A percentile compares a stretch with the other conserved stretches of the same genome.
Evolutionary conservation across 2,888 invertebrate species (phyloP).

Genomic region (Pristionchus fissidentatus): DNA sequence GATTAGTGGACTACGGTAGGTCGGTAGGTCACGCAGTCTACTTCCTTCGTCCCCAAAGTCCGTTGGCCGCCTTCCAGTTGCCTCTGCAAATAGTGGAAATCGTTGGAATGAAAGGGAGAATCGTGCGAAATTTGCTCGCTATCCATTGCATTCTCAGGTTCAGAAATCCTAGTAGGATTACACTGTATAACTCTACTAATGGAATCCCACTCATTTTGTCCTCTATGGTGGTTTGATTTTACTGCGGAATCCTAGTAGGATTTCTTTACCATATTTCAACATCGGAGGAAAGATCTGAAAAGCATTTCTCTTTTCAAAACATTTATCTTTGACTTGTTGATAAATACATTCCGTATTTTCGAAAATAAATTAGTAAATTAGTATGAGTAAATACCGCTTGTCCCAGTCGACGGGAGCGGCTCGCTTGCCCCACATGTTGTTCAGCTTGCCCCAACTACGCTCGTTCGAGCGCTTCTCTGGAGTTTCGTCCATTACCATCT

Average conservation of each 20-base stretch:
- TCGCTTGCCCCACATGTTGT: constrained; percentile 48
- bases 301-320: neutral
- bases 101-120: neutral
- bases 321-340: neutral
- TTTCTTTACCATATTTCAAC: too few relatives aligned
- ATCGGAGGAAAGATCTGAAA: neutral
- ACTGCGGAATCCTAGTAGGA: too few relatives aligned
- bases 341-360: neutral
- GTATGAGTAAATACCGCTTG: neutral
- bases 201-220: too few relatives aligned
- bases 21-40: neutral
- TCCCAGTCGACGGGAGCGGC: constrained; percentile 34
- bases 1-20: too few relatives aligned
- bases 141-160: neutral
- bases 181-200: neutral
- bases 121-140: neutral
- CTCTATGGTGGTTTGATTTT: too few relatives aligned
- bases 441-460: constrained; percentile 45
- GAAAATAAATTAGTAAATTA: neutral
- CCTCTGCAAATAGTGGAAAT: constrained; percentile 16
- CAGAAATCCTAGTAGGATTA: neutral
- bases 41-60: constrained; percentile 38
- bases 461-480: neutral
- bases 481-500: neutral
- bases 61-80: constrained; percentile 43